Conservation (phyloP, 2,113 vertebrate genomes). For the Engraulis encrasicolus region DNA sequence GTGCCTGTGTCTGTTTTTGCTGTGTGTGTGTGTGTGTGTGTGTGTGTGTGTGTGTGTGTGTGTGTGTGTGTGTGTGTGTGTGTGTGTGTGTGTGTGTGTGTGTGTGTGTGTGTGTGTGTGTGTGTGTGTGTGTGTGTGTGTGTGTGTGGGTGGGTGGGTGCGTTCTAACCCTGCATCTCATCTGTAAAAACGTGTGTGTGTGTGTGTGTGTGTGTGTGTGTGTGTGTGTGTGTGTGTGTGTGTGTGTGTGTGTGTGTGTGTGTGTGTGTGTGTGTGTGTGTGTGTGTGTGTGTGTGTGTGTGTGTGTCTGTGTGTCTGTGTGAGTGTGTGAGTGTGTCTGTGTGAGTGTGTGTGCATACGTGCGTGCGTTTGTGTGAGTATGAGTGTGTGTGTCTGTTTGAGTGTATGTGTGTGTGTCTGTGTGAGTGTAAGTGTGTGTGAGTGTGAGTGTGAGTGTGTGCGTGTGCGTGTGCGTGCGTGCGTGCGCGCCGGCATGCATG, state of each 20-base stretch:
- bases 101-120: too few relatives aligned
- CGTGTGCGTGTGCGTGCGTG: neutral
- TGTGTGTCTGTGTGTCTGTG: neutral
- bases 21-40: neutral
- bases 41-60: neutral
- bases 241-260: neutral
- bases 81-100: too few relatives aligned
- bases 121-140: neutral
- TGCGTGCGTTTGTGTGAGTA: too few relatives aligned
- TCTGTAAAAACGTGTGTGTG: too few relatives aligned
- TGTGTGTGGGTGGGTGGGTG: neutral
- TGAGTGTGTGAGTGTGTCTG: constrained; percentile 24
- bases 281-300: neutral
- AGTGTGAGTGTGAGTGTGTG: neutral
- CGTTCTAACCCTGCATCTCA: too few relatives aligned
- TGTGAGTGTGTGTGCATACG: constrained; percentile 11
- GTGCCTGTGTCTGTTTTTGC: neutral
- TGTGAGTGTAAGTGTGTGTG: neutral
- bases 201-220: too few relatives aligned
- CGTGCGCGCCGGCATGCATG: too few relatives aligned
- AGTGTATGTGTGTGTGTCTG: neutral
- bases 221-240: neutral
- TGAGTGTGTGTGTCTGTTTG: too few relatives aligned
- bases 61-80: constrained; percentile 1
- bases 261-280: neutral